These are phyloP conservation scores for Botia kubotai DNA, from an alignment of 2,797 vertebrate species.

Conservation along the genomic window DNA sequence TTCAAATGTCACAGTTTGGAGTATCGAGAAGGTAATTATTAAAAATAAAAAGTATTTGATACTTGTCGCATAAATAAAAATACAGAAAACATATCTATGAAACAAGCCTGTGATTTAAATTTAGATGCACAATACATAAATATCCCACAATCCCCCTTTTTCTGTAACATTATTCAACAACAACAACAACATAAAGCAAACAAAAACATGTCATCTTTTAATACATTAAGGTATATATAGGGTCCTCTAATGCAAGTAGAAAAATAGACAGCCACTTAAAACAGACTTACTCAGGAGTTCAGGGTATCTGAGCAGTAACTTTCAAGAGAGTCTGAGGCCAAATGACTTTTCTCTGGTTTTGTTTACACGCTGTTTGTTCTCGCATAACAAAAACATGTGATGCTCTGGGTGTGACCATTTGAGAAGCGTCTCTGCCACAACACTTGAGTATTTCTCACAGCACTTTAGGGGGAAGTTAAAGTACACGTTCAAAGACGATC, in stretches of 20 bases:
- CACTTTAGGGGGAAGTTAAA: slow-evolving; percentile 38
- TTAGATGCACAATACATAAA: slow-evolving; percentile 40
- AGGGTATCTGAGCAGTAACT: not conserved
- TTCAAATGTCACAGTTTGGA: slow-evolving; percentile 35
- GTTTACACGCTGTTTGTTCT: not conserved
- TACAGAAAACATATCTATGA: slow-evolving; percentile 1
- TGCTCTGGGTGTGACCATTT: not conserved
- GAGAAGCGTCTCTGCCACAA: slow-evolving; percentile 19
- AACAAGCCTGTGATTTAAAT: slow-evolving; percentile 10
- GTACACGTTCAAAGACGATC: not conserved
- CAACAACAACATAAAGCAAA: slow-evolving; percentile 34
- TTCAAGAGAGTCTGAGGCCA: slow-evolving; percentile 43
- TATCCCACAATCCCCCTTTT: slow-evolving; percentile 4
- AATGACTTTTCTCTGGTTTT: slow-evolving; percentile 2
- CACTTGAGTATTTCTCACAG: not conserved
- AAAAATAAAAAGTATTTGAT: slow-evolving; percentile 5
- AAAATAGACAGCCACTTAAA: slow-evolving; percentile 31
- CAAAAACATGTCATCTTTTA: slow-evolving; percentile 32
- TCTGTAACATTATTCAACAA: slow-evolving; percentile 5
- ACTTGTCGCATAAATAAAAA: slow-evolving; percentile 32
- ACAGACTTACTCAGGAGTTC: slow-evolving; percentile 28
- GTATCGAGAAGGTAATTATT: not conserved
- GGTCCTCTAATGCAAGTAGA: slow-evolving; percentile 52
- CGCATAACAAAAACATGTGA: slow-evolving; percentile 10
- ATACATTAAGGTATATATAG: slow-evolving; percentile 18